These are phyloP conservation scores for Leptestheria dahalacensis DNA, from an alignment of 1,140 invertebrate genomes.

Conservation along the genomic window DNA sequence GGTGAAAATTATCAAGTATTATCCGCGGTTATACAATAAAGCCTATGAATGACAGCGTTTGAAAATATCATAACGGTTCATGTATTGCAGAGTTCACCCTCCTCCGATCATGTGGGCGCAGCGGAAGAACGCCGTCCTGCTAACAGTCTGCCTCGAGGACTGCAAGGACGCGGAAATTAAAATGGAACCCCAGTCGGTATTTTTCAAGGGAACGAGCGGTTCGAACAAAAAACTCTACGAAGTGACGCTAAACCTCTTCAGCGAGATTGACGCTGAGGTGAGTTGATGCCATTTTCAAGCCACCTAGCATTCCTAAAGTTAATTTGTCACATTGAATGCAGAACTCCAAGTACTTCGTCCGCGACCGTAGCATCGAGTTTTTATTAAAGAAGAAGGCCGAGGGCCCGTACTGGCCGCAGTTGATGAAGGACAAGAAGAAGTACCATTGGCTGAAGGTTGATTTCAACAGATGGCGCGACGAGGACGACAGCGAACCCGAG, in stretches of 20 bases:
- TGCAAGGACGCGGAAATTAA: conserved; percentile 69
- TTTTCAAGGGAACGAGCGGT: conserved; percentile 73
- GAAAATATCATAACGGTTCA: no score
- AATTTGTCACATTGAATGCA: conserved; percentile 21
- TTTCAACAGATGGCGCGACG: conserved; percentile 94
- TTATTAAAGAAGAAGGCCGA: conserved; percentile 54
- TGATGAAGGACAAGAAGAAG: conserved; percentile 76
- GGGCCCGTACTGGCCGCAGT: conserved; percentile 68
- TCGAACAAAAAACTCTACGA: conserved; percentile 70
- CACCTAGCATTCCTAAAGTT: conserved; percentile 9
- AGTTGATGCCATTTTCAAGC: conserved; percentile 5
- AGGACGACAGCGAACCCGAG: conserved; percentile 64
- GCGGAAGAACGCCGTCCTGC: conserved; percentile 54
- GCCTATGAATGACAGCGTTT: no score
- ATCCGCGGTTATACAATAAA: no score
- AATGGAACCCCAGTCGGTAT: conserved; percentile 60
- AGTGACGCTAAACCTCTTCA: conserved; percentile 63
- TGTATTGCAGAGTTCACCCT: conserved; percentile 33
- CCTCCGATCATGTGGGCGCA: conserved; percentile 87
- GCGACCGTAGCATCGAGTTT: conserved; percentile 61
- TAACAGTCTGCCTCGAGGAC: conserved; percentile 80
- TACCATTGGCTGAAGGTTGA: conserved; percentile 93
- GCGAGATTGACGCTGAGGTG: conserved; percentile 66
- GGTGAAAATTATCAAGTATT: no score
- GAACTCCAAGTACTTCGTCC: conserved; percentile 37